Evolutionary conservation across 2,113 vertebrate genomes (phyloP), one percentile per base, ranked within the genome.

Genomic region (Epinephelus cyanopodus): DNA sequence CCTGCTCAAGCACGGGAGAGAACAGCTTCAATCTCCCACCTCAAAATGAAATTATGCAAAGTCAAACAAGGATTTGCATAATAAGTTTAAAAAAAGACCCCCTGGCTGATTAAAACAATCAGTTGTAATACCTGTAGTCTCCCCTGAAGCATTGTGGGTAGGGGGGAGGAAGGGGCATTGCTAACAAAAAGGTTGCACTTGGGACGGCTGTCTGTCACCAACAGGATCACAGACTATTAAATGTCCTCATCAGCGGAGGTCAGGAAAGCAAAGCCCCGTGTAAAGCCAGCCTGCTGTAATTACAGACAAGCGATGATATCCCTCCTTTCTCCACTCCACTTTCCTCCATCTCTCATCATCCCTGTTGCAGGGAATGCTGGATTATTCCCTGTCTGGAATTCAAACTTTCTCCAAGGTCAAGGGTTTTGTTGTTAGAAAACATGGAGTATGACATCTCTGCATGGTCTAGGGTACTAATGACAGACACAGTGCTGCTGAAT

Each of bases 141-240:
- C 39, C 63, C 64, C 63, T 52, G 33, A 81, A 54, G 56, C 47
- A 57, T 39, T 75, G 73, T 66, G 62, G 21, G 45, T 33, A 37
- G n/a, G 10, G 11, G 12, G 21, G n/a, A 68, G 33, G 12, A 25
- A 27, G 52, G 53, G 72, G 74, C 10, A 33, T 33, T 61, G 72
- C 62, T 82, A 73, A 68, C 69, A 57, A 21, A 37, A 79, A 74
- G 76, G 70, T 67, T 74, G 25, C 50, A 54, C 25, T 54, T 15
- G 50, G n/a, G 63, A 37, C 6, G 54, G 37, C 18, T 9, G 27
- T 14, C 5, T 58, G 65, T 39, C 45, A 68, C 63, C 13, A 5
- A n/a, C 56, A 54, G 79, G 68, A 82, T 74, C 78, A 82, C 63
- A 78, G 47, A 29, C 63, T 61, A 70, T 74, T 81, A 74, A 50